A percentile compares a stretch with the other conserved stretches of the same genome.
These are phyloP conservation scores for Triplophysa siluroides DNA, from an alignment of 2,113 vertebrate genomes.

Conservation along the genomic window DNA sequence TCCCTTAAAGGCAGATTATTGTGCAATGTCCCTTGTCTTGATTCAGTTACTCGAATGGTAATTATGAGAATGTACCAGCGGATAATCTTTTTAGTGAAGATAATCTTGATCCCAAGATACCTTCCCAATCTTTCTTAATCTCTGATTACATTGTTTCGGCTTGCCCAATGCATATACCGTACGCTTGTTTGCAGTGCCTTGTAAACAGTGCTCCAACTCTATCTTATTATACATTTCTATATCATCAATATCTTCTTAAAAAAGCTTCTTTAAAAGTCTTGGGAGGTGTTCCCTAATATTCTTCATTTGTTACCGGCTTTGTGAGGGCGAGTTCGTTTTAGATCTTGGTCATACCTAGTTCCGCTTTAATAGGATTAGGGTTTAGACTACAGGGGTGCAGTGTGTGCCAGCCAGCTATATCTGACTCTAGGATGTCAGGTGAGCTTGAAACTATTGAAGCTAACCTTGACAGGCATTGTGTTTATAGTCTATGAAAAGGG, in stretches of 20 bases:
- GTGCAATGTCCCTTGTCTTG: neutral
- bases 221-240: neutral
- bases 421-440: conserved; percentile 30
- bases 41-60: neutral
- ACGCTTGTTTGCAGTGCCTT: neutral
- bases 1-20: neutral
- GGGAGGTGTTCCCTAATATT: neutral
- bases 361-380: conserved; percentile 53
- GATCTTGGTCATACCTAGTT: conserved; percentile 45
- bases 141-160: neutral
- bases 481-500: neutral
- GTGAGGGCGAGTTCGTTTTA: conserved; percentile 35
- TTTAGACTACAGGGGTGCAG: conserved; percentile 25
- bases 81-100: neutral
- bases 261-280: neutral
- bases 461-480: neutral
- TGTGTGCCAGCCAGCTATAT: conserved; percentile 24
- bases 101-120: neutral
- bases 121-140: neutral
- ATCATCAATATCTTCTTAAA: neutral
- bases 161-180: conserved; percentile 2
- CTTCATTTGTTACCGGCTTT: conserved; percentile 38
- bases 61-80: neutral
- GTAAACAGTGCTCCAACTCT: neutral
- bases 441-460: conserved; percentile 34